Evolutionary conservation across 2,888 invertebrate species (phyloP), one percentile per base, ranked within the genome.

Genomic region (Rutpela maculata): DNA sequence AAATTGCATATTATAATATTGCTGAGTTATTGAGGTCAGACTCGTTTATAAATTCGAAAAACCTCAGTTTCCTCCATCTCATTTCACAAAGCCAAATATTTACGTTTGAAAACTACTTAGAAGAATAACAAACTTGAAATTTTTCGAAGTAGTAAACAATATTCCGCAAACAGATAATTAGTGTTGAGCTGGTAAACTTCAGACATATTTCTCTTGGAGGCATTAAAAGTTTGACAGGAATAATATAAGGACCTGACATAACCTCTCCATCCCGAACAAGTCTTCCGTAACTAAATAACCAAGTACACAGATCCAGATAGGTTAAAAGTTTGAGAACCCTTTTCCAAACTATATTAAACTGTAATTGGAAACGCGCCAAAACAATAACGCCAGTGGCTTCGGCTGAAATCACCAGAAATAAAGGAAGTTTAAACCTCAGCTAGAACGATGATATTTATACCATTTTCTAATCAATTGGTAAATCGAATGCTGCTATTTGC

Each of bases 321-420:
- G 83, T 82, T 83, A 83, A 83, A 83, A 83, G 82, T 83, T 83
- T 81, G 77, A 71, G 75, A 82, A 82, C 81, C 82, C 83, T 81
- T 83, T 83, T 83, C 79, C 78, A 81, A 83, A 83, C 81, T 83
- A 83, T 81, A 83, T 83, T 83, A 83, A 83, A 83, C 81, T 83
- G 82, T 83, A 83, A 83, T 83, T 83, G 83, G 82, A 82, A 83
- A 81, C 78, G 81, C 81, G 81, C 83, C 83, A 83, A 83, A 83
- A 83, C 82, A 83, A 83, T 83, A 83, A 83, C 80, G 77, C 82
- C 78, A 74, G 81, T 78, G 81, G 81, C 82, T 81, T 81, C 80
- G 74, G 76, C 50, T 75, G 66, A 71, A 78, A 79, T 80, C 77
- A 78, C 72, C 79, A 81, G 77, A 80, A 81, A 82, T 80, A 82